Conservation (phyloP, 2,113 vertebrate genomes). For the Apaloderma vittatum region DNA sequence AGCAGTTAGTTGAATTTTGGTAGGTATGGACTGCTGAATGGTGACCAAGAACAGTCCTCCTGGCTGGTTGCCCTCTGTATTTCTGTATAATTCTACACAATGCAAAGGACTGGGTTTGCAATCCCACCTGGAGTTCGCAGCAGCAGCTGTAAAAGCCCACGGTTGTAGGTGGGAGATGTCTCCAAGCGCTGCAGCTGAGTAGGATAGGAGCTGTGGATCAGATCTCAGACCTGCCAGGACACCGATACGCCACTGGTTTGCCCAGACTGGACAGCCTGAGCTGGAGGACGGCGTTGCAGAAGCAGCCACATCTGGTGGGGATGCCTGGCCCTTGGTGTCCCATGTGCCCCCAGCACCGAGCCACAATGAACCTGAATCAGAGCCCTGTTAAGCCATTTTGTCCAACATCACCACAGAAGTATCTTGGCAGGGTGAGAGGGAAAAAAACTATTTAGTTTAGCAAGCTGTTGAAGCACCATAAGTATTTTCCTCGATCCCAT, state of each 20-base stretch:
- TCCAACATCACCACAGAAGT: not conserved
- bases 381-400: not conserved
- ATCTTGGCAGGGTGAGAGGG: constrained; percentile 5
- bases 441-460: constrained; percentile 11
- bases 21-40: not conserved
- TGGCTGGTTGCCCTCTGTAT: not conserved
- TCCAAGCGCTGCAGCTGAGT: not conserved
- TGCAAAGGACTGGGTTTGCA: not conserved
- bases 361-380: accelerated
- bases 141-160: not conserved
- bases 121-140: accelerated
- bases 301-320: not conserved
- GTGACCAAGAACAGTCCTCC: not conserved
- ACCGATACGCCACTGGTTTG: accelerated
- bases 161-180: not conserved
- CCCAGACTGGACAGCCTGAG: not conserved
- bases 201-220: not conserved
- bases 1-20: not conserved
- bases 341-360: not conserved
- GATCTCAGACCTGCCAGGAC: not conserved
- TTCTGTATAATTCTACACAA: not conserved
- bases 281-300: not conserved
- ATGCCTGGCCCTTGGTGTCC: not conserved
- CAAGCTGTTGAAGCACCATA: not conserved
- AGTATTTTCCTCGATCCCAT: constrained; percentile 2